Evolutionary conservation across 2,113 vertebrate species (phyloP).

Genomic region (Phoxinus phoxinus): DNA sequence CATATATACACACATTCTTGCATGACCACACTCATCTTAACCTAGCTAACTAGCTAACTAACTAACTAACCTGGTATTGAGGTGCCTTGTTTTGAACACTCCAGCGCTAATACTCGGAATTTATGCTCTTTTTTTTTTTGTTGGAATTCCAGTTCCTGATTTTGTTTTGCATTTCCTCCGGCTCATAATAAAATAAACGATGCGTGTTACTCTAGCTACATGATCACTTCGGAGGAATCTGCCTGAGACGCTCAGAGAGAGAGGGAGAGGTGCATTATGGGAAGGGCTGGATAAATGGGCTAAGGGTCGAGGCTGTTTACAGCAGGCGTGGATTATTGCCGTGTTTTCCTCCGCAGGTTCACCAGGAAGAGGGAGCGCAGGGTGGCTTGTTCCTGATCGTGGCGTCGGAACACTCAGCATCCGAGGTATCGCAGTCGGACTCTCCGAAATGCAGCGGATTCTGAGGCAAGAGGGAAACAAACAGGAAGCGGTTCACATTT

Average conservation of each 20-base stretch:
- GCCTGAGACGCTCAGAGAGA: conserved; percentile 82
- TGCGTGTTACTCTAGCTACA: conserved; percentile 89
- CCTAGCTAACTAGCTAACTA: neutral
- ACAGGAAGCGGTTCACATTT: neutral
- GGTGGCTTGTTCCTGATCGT: conserved; percentile 94
- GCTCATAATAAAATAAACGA: conserved; percentile 93
- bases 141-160: conserved; percentile 64
- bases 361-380: conserved; percentile 93
- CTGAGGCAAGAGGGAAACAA: conserved; percentile 68
- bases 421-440: conserved; percentile 94
- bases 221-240: conserved; percentile 93
- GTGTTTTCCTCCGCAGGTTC: conserved; percentile 75
- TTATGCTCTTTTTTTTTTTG: conserved; percentile 68
- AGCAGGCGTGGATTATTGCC: conserved; percentile 80
- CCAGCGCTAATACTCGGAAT: conserved; percentile 67
- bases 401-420: conserved; percentile 94
- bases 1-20: conserved; percentile 18
- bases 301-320: conserved; percentile 48
- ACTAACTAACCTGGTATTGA: conserved; percentile 1
- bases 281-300: conserved; percentile 45
- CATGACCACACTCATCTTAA: neutral
- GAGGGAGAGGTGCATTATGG: conserved; percentile 36
- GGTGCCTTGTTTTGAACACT: conserved; percentile 22
- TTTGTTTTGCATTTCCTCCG: conserved; percentile 71
- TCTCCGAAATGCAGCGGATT: conserved; percentile 91